These are phyloP conservation scores for Polymixis lichenea DNA, from an alignment of 2,888 invertebrate species.

Conservation along the genomic window DNA sequence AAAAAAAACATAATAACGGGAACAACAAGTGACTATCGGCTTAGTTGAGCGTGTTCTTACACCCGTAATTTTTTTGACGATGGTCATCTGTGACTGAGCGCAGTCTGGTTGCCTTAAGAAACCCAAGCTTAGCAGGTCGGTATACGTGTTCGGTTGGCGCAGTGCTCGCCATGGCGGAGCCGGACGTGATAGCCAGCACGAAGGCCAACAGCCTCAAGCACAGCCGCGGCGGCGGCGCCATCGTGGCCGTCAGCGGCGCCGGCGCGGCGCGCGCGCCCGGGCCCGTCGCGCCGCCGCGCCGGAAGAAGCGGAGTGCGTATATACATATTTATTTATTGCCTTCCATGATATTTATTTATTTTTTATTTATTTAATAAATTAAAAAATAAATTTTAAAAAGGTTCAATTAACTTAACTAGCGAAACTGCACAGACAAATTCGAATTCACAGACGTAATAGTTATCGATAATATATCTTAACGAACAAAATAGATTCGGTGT, in stretches of 20 bases:
- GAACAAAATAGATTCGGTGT: not conserved
- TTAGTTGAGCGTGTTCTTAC: not conserved
- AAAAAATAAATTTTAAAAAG: no score
- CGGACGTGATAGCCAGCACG: conserved; percentile 98
- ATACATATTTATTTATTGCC: not conserved
- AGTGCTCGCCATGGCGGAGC: conserved; percentile 93
- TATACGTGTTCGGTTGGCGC: conserved; percentile 40
- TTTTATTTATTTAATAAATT: no score
- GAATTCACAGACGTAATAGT: not conserved
- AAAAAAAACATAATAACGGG: no score
- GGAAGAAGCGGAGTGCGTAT: conserved; percentile 92
- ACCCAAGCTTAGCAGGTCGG: conserved; percentile 2
- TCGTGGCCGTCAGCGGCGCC: conserved; percentile 73
- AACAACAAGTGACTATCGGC: not conserved
- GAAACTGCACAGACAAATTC: not conserved
- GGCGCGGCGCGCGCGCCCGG: conserved; percentile 89
- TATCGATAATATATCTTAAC: not conserved
- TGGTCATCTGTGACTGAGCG: not conserved
- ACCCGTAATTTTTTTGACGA: not conserved
- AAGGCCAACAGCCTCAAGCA: conserved; percentile 91
- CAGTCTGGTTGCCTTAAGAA: conserved; percentile 4
- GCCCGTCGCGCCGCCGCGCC: conserved; percentile 93
- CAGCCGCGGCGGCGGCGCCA: conserved; percentile 84
- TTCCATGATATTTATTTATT: not conserved
- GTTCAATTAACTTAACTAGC: not conserved